phyloP scores from a whole-genome alignment of 2,797 vertebrate species.

The Orestias chungarensis region DNA sequence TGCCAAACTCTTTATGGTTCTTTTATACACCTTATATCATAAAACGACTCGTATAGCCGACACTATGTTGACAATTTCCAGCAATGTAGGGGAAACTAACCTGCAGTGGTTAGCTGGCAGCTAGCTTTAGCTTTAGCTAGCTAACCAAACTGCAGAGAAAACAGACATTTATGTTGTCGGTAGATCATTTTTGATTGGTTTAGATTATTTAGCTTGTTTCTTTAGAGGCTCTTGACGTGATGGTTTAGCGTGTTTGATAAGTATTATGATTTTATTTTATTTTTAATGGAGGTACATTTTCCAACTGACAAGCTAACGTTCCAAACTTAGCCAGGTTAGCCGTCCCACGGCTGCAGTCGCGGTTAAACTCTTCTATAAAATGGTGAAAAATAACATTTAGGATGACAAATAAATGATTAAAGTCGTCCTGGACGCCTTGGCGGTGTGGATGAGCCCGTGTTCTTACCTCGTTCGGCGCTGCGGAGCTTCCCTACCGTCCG shows the following conservation, averaged over 20 bases:
- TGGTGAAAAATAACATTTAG: too few species aligned
- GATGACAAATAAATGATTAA: too few species aligned
- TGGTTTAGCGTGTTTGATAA: neutral
- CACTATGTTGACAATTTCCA: slow-evolving; percentile 10
- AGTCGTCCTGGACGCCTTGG: neutral
- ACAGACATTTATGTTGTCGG: too few species aligned
- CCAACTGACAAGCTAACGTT: slow-evolving; percentile 23
- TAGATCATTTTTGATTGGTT: too few species aligned
- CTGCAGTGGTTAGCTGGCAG: slow-evolving; percentile 36
- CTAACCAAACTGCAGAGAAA: slow-evolving; percentile 23
- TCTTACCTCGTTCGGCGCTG: slow-evolving; percentile 55
- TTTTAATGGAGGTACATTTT: neutral
- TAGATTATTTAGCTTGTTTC: too few species aligned
- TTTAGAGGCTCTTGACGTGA: accelerated
- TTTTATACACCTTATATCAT: slow-evolving; percentile 1
- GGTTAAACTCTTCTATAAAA: too few species aligned
- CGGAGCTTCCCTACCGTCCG: slow-evolving; percentile 23
- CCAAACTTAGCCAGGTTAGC: slow-evolving; percentile 48
- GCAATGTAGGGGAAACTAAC: neutral
- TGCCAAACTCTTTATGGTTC: too few species aligned
- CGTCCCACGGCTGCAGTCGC: slow-evolving; percentile 33
- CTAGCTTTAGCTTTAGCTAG: slow-evolving; percentile 39
- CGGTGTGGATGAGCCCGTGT: neutral
- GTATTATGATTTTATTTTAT: slow-evolving; percentile 3
- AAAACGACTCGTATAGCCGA: neutral